These are phyloP conservation scores for Scleropages formosus DNA, from an alignment of 2,797 vertebrate species.

Conservation along the genomic window DNA sequence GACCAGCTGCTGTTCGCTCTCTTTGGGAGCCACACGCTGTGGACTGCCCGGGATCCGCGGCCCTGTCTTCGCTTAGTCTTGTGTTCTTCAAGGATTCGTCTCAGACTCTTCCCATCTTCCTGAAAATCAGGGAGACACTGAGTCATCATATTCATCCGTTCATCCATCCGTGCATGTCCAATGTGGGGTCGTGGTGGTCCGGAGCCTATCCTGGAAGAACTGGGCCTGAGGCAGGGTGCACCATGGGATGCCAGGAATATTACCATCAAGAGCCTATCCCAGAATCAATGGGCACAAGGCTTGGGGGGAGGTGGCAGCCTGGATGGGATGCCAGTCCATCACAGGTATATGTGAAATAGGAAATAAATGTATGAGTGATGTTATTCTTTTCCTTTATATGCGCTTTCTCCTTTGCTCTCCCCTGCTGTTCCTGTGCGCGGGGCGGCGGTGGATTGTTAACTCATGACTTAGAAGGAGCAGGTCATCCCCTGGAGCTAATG, in stretches of 20 bases:
- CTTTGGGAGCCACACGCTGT: no score
- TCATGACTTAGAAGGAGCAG: no score
- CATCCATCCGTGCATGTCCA: no score
- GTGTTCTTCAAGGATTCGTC: conserved; percentile 23
- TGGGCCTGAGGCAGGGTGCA: no score
- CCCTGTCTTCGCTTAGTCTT: neutral
- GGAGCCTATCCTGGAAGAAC: neutral
- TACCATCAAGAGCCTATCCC: no score
- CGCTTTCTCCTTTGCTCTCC: neutral
- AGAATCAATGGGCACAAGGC: no score
- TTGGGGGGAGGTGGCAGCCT: no score
- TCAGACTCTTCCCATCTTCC: conserved; percentile 48
- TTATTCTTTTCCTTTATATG: no score
- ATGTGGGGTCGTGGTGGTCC: neutral
- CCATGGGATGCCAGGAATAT: no score
- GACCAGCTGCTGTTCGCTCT: conserved; percentile 53
- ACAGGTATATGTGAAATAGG: neutral
- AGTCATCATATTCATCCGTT: no score
- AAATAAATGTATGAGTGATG: neutral
- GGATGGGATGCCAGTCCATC: no score
- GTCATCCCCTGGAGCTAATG: neutral
- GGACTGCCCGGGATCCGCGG: neutral
- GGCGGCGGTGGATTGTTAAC: neutral
- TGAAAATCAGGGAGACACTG: no score
- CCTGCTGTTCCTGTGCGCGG: neutral